Percentiles rank a stretch among this genome's conserved stretches.
Evolutionary conservation across 2,888 invertebrate species (phyloP).

Genomic region (Conchocele bisecta): DNA sequence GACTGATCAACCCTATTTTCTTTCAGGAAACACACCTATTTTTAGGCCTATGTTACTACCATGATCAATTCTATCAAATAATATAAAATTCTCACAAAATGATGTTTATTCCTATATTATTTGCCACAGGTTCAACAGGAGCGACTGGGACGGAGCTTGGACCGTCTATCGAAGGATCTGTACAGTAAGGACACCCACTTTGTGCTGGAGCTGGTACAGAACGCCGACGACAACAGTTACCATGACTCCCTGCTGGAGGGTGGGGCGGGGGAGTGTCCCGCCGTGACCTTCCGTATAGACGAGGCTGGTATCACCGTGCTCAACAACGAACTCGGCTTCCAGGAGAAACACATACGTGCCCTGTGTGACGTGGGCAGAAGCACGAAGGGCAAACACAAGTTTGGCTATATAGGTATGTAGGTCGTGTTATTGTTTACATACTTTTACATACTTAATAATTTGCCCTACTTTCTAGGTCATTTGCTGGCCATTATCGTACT

Average conservation of each 20-base stretch:
- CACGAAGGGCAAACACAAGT: conserved; percentile 81
- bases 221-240: conserved; percentile 83
- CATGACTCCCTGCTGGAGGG: conserved; percentile 58
- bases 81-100: no score
- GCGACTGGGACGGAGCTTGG: conserved; percentile 80
- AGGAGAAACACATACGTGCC: conserved; percentile 78
- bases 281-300: conserved; percentile 75
- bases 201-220: conserved; percentile 82
- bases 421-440: no score
- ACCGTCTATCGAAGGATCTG: conserved; percentile 76
- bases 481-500: no score
- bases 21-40: no score
- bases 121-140: conserved; percentile 77
- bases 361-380: conserved; percentile 83
- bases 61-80: no score
- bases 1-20: no score
- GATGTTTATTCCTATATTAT: conserved; percentile 20
- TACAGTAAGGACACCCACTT: conserved; percentile 82
- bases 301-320: conserved; percentile 71
- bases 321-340: conserved; percentile 82
- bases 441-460: no score
- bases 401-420: conserved; percentile 82
- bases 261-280: conserved; percentile 59
- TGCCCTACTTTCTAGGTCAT: no score
- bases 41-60: no score